Conservation (phyloP, 2,113 vertebrate genomes). For the Lepisosteus oculatus region DNA sequence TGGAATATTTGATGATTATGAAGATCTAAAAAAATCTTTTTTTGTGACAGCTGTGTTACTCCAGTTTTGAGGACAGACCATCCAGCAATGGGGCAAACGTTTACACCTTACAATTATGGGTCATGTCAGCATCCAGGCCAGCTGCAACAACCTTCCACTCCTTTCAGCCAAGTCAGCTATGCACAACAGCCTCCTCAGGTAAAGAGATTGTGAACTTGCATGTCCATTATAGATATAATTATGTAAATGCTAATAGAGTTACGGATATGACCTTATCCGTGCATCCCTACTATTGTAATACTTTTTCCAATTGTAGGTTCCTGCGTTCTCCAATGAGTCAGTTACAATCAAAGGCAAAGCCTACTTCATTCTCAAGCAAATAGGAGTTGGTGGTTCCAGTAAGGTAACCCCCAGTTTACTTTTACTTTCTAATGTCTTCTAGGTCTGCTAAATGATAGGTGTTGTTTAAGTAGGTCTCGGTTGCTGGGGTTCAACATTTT, state of each 20-base stretch:
- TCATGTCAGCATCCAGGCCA: constrained; percentile 41
- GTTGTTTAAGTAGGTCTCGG: background rate
- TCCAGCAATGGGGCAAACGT: constrained; percentile 50
- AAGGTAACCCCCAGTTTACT: constrained; percentile 63
- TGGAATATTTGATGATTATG: background rate
- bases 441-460: background rate
- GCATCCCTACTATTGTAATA: too few relatives aligned
- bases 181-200: constrained; percentile 54
- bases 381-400: constrained; percentile 93
- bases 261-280: too few relatives aligned
- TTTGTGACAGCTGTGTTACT: constrained; percentile 73
- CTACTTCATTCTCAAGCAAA: constrained; percentile 89
- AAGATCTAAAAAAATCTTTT: background rate
- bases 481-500: too few relatives aligned
- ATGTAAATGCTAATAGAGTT: too few relatives aligned
- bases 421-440: too few relatives aligned
- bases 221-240: too few relatives aligned
- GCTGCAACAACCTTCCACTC: constrained; percentile 48
- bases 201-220: constrained; percentile 2
- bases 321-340: constrained; percentile 73
- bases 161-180: constrained; percentile 37
- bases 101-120: constrained; percentile 63
- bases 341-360: constrained; percentile 82
- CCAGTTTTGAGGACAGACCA: constrained; percentile 72
- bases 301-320: constrained; percentile 53